Evolutionary conservation across 1,140 invertebrate species (phyloP).

Genomic region (Hycleus cichorii): DNA sequence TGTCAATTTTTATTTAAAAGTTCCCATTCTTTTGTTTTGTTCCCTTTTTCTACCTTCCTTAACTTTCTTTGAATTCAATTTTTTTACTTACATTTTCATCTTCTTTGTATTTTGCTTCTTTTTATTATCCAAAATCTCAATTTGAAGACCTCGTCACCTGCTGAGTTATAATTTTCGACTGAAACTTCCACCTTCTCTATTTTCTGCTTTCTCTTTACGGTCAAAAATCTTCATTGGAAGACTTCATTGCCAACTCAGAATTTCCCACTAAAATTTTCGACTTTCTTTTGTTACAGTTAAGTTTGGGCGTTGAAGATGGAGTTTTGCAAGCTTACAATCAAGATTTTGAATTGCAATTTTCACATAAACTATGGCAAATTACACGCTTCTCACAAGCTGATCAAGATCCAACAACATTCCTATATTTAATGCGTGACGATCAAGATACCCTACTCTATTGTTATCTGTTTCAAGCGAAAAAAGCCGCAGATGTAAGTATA

Average conservation of each 20-base stretch:
- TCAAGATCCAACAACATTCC: conserved; percentile 46
- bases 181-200: neutral
- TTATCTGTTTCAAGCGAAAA: conserved; percentile 55
- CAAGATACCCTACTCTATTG: conserved; percentile 55
- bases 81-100: no score
- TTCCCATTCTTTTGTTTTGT: no score
- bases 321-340: conserved; percentile 53
- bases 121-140: no score
- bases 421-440: conserved; percentile 57
- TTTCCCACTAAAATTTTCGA: neutral
- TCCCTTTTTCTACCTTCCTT: no score
- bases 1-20: no score
- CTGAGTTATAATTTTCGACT: no score
- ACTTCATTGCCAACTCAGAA: neutral
- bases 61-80: no score
- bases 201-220: no score
- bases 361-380: conserved; percentile 54
- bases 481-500: conserved; percentile 52
- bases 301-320: conserved; percentile 54
- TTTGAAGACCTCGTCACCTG: no score
- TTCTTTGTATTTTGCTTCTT: no score
- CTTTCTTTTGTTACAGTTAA: conserved; percentile 48
- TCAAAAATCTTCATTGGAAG: no score
- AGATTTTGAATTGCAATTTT: conserved; percentile 56
- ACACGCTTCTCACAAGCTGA: conserved; percentile 49